These are phyloP conservation scores for Sapayoa aenigma DNA, from an alignment of 2,113 vertebrate species.

Conservation along the genomic window DNA sequence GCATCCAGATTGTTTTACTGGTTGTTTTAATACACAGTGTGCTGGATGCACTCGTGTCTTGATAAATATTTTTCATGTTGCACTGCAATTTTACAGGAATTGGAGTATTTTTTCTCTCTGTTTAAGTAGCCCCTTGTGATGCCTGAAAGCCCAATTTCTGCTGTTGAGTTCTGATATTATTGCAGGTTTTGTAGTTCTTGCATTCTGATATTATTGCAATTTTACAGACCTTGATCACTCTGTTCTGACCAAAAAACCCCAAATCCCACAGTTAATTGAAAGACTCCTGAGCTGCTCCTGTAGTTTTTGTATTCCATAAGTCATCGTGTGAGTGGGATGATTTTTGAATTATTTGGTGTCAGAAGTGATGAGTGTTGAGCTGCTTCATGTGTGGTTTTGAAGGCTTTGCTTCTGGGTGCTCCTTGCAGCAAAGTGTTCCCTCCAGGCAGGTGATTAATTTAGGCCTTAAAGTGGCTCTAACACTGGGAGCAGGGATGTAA, in stretches of 20 bases:
- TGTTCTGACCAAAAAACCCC: background rate
- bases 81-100: background rate
- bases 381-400: background rate
- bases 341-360: background rate
- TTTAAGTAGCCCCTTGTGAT: background rate
- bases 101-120: background rate
- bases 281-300: background rate
- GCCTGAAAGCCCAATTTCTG: too few species aligned
- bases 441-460: background rate
- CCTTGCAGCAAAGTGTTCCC: background rate
- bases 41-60: background rate
- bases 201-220: background rate
- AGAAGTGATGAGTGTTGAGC: background rate
- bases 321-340: background rate
- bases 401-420: background rate
- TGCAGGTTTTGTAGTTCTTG: background rate
- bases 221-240: background rate
- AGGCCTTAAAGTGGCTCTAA: slow-evolving; percentile 3
- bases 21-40: background rate
- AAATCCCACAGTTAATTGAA: background rate
- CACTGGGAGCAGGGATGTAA: background rate
- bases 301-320: background rate
- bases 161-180: background rate
- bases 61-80: background rate
- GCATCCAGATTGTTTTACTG: background rate